A percentile compares a stretch with the other conserved stretches of the same genome.
Evolutionary conservation across 2,113 vertebrate species (phyloP).

Genomic region (Tragelaphus scriptus): DNA sequence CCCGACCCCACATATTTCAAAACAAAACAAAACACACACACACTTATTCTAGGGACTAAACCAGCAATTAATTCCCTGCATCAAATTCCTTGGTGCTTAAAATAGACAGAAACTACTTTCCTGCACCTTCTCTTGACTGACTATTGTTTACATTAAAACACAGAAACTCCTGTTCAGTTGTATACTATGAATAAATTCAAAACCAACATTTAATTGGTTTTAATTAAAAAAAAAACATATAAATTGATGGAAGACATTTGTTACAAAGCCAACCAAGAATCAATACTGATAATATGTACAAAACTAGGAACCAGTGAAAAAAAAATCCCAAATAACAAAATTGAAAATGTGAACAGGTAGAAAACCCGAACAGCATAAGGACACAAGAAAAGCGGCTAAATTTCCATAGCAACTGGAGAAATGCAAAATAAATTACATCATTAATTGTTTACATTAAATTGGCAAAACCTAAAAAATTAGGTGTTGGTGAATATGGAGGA

Average conservation of each 20-base stretch:
- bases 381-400: background rate
- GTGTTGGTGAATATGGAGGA: background rate
- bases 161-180: background rate
- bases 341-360: background rate
- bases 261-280: background rate
- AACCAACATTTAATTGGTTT: background rate
- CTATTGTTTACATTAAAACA: background rate
- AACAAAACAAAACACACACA: too few species aligned
- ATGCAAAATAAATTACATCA: background rate
- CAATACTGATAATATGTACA: background rate
- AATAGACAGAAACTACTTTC: background rate
- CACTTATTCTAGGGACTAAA: background rate
- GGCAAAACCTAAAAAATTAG: background rate
- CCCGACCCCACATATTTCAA: too few species aligned
- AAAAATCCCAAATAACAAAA: background rate
- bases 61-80: background rate
- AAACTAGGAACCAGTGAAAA: background rate
- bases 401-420: background rate
- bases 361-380: background rate
- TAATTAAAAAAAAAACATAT: background rate
- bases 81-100: conserved; percentile 9
- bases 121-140: background rate
- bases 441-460: background rate
- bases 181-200: background rate
- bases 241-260: background rate